Percentiles rank a stretch among this genome's conserved stretches.
These are phyloP conservation scores for Heteronetta atricapilla DNA, from an alignment of 2,113 vertebrate species.

Conservation along the genomic window DNA sequence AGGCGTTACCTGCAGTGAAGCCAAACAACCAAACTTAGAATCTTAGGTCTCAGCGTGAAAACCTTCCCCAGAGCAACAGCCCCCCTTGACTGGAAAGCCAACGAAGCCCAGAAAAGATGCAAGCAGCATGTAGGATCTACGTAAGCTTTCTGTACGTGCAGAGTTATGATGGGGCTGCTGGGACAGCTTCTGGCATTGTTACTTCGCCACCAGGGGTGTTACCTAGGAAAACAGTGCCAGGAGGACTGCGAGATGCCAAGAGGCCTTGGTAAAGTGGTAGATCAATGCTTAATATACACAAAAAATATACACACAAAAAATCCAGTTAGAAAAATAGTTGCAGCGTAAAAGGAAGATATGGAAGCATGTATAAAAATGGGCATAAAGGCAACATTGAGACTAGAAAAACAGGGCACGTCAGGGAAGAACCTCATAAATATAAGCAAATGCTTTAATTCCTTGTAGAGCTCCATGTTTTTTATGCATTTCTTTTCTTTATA, in stretches of 20 bases:
- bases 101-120: not conserved
- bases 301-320: not conserved
- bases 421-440: not conserved
- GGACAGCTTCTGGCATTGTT: not conserved
- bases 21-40: accelerated
- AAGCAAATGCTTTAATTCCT: not conserved
- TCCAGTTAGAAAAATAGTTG: not conserved
- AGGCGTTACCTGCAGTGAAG: not conserved
- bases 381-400: not conserved
- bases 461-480: not conserved
- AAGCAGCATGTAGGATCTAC: accelerated
- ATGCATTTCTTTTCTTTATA: not conserved
- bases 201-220: accelerated
- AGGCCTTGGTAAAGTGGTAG: not conserved
- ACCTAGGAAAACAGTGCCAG: not conserved
- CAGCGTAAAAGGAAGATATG: accelerated
- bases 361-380: accelerated
- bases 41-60: not conserved
- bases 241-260: not conserved
- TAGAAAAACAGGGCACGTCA: not conserved
- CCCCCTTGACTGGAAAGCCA: not conserved
- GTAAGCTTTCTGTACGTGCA: not conserved
- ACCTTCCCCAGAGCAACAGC: accelerated
- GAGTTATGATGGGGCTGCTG: accelerated
- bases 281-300: accelerated